These are phyloP conservation scores for Acanthurus lineatus DNA, from an alignment of 2,797 vertebrate genomes.

Conservation along the genomic window DNA sequence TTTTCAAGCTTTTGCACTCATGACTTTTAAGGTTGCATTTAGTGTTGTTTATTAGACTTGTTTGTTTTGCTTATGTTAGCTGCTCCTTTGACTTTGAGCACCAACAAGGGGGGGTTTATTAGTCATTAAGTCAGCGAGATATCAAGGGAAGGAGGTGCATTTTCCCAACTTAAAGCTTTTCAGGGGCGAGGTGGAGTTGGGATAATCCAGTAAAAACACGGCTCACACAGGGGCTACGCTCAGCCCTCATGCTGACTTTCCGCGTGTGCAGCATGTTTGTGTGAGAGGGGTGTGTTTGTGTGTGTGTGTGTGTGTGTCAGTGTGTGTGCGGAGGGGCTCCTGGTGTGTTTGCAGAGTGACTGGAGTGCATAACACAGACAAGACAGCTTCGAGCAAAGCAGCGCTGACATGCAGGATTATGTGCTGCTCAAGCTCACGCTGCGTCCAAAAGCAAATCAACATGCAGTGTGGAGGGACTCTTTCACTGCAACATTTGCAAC, in stretches of 20 bases:
- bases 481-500: conserved; percentile 18
- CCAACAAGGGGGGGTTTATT: conserved; percentile 66
- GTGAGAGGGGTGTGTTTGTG: conserved; percentile 9
- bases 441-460: conserved; percentile 49
- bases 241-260: conserved; percentile 46
- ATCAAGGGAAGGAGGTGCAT: conserved; percentile 52
- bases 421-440: conserved; percentile 43
- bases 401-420: conserved; percentile 64
- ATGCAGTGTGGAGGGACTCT: not conserved
- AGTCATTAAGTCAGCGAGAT: conserved; percentile 71
- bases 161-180: conserved; percentile 56
- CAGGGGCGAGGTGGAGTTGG: conserved; percentile 55
- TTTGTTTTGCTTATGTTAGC: conserved; percentile 67
- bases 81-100: conserved; percentile 67
- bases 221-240: conserved; percentile 27
- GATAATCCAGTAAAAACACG: conserved; percentile 70
- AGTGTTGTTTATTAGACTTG: conserved; percentile 64
- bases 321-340: conserved; percentile 6
- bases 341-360: conserved; percentile 63
- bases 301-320: conserved; percentile 6
- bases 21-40: conserved; percentile 71
- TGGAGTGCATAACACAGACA: conserved; percentile 48
- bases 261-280: conserved; percentile 12
- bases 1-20: conserved; percentile 57
- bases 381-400: conserved; percentile 61